Conservation (phyloP, 2,888 invertebrate genomes). For the Phragmatobia fuliginosa region DNA sequence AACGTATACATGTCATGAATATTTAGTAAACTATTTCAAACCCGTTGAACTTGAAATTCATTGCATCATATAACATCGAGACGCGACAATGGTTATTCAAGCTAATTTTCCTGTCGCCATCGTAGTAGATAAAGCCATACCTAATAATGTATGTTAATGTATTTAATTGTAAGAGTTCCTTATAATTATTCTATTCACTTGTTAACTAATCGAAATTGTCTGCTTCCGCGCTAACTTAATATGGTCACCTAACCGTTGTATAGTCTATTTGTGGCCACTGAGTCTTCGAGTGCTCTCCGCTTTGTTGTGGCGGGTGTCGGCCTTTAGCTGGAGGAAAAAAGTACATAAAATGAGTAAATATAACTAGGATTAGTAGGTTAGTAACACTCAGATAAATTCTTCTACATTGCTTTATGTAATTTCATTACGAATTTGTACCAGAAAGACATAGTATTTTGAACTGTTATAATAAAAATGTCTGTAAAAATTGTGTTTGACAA, state of each 20-base stretch:
- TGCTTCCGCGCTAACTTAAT: constrained; percentile 45
- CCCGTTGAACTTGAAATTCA: constrained; percentile 25
- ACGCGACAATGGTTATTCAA: constrained; percentile 19
- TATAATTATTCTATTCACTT: constrained; percentile 31
- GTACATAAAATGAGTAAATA: constrained; percentile 5
- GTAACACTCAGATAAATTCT: neutral
- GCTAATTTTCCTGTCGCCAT: constrained; percentile 40
- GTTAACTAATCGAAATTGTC: constrained; percentile 36
- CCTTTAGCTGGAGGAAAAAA: constrained; percentile 12
- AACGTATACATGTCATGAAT: constrained; percentile 22
- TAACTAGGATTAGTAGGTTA: neutral
- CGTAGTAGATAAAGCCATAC: constrained; percentile 14
- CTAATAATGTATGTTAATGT: constrained; percentile 9
- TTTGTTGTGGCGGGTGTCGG: constrained; percentile 27
- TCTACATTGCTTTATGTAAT: neutral
- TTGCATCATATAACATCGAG: constrained; percentile 38
- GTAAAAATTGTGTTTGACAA: neutral
- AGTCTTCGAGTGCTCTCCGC: constrained; percentile 20
- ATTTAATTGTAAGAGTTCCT: constrained; percentile 11
- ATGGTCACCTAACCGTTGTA: constrained; percentile 39
- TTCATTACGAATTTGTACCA: neutral
- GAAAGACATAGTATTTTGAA: neutral
- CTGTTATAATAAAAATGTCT: neutral
- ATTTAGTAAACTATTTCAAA: constrained; percentile 25
- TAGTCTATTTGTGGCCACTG: constrained; percentile 30